phyloP scores from a whole-genome alignment of 2,113 vertebrate species.

The Barnardius zonarius region DNA sequence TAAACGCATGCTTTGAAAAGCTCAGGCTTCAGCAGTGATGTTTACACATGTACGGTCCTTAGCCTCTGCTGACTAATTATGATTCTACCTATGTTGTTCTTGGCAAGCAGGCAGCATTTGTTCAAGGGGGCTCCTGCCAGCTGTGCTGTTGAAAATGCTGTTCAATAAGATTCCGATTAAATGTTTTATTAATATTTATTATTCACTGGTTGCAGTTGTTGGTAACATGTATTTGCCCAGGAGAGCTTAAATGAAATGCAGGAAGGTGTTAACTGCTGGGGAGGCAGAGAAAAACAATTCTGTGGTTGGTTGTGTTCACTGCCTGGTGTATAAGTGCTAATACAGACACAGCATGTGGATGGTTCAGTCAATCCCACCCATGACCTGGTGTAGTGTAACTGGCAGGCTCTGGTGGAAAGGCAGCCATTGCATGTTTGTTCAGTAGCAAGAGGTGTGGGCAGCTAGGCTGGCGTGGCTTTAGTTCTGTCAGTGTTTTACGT shows the following conservation, averaged over 20 bases:
- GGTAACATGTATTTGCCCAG: not conserved
- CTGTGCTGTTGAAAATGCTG: conserved; percentile 14
- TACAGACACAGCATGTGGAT: rapidly evolving
- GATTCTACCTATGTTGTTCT: conserved; percentile 11
- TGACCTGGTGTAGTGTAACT: rapidly evolving
- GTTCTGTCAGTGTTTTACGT: conserved; percentile 1
- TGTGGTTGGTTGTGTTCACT: not conserved
- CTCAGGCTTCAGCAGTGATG: not conserved
- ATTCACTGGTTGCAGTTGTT: not conserved
- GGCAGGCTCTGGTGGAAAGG: not conserved
- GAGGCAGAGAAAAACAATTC: not conserved
- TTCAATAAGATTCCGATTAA: not conserved
- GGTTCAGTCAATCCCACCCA: not conserved
- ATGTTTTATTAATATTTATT: conserved; percentile 53
- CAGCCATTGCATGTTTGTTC: not conserved
- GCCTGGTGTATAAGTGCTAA: too few relatives aligned
- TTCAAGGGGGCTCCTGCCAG: conserved; percentile 2
- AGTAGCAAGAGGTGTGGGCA: not conserved
- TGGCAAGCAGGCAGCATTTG: conserved; percentile 13
- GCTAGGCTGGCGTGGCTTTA: not conserved
- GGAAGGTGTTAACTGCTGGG: not conserved
- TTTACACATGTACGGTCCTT: not conserved
- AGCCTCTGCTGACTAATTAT: not conserved
- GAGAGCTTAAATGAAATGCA: not conserved
- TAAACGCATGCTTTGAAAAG: not conserved